Evolutionary conservation across 1,140 invertebrate genomes (phyloP).

Genomic region (Drosophila trapezifrons): DNA sequence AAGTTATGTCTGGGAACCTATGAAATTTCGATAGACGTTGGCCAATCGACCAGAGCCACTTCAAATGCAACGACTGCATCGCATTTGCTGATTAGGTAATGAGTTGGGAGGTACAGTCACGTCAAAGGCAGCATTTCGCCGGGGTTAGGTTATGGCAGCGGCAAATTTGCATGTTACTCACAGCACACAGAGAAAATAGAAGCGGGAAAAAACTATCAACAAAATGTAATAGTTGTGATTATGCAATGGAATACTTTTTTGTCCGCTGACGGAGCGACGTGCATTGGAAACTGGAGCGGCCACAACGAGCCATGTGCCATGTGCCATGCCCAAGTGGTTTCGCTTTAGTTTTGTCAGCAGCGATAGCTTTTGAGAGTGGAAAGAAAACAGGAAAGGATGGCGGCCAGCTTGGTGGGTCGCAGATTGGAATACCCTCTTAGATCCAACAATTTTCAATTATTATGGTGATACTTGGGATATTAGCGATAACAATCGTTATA

Average conservation of each 20-base stretch:
- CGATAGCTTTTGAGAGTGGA: constrained; percentile 24
- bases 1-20: constrained; percentile 63
- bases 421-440: constrained; percentile 2
- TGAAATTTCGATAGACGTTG: constrained; percentile 19
- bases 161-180: constrained; percentile 69
- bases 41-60: constrained; percentile 23
- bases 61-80: constrained; percentile 52
- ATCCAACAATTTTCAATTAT: neutral
- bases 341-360: constrained; percentile 26
- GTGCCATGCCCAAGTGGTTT: constrained; percentile 52
- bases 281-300: constrained; percentile 73
- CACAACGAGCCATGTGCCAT: constrained; percentile 41
- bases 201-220: constrained; percentile 49
- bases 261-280: constrained; percentile 66
- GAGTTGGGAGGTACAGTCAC: constrained; percentile 59
- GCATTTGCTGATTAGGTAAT: constrained; percentile 62
- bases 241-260: constrained; percentile 69
- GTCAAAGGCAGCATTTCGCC: constrained; percentile 52
- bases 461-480: neutral
- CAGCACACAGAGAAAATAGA: constrained; percentile 46
- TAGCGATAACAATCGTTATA: too few relatives aligned
- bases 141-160: constrained; percentile 62
- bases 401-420: neutral
- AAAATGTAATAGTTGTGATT: constrained; percentile 71
- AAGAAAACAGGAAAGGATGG: constrained; percentile 10